Evolutionary conservation across 1,140 invertebrate species (phyloP), one percentile per base, ranked within the genome.

Genomic region (Bombus confusus): DNA sequence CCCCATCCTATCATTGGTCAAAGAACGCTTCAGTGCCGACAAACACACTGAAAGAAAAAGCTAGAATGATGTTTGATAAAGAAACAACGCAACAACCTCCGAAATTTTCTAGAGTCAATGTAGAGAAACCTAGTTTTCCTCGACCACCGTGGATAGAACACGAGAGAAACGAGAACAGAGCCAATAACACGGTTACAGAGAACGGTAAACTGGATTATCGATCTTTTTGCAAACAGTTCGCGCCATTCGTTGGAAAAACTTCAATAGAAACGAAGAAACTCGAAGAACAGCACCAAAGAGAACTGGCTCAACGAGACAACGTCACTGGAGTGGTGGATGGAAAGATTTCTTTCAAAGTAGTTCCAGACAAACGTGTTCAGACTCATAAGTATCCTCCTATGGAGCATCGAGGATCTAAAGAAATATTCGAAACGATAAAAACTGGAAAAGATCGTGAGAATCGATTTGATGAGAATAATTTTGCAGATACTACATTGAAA

Each of bases 1-100:
- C 72, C 5, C 31, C 89, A 0, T 80, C 84, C 1, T 89, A 90
- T 43, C 88, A 92, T 0, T 92, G 92, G 80, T 68, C 91, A n/a
- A 93, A 91, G 74, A 88, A 80, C 66, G 76, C 62, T 0, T 66
- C 69, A 15, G 64, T 68, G 4, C 43, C 72, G 13, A 86, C 62
- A 41, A 87, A 66, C n/a, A 82, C 80, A 0, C 39, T 92, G 76
- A 47, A 86, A 28, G 80, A 91, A 52, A 86, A 93, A 34, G 95
- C 94, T 0, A 95, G 94, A 80, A 88, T 94, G 83, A 94, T 95
- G 82, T 95, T 95, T 71, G 93, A 95, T 75, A 90, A 92, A 12
- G 87, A 91, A 31, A 52, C 22, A 28, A 59, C 66, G 0, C 59
- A 66, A 3, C 78, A 64, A 18, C 18, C 59, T 1, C 37, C 73